These are phyloP conservation scores for Morpho helenor DNA, from an alignment of 2,888 invertebrate species.

Conservation along the genomic window DNA sequence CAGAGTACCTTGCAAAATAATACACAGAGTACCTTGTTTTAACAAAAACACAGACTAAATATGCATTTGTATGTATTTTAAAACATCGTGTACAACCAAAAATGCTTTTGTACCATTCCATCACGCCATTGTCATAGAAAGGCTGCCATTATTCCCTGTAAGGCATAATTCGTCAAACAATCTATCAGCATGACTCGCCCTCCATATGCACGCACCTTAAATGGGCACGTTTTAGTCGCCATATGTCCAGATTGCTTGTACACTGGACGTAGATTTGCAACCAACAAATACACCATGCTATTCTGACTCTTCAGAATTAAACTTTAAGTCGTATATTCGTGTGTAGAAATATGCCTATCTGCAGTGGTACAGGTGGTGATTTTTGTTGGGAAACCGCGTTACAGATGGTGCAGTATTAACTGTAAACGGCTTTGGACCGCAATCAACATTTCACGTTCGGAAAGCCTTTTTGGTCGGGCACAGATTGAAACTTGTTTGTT, in stretches of 20 bases:
- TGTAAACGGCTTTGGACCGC: slow-evolving; percentile 54
- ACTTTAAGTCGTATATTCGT: slow-evolving; percentile 16
- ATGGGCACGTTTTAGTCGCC: slow-evolving; percentile 63
- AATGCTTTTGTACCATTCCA: slow-evolving; percentile 12
- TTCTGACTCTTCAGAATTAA: slow-evolving; percentile 12
- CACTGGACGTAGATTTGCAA: slow-evolving; percentile 13
- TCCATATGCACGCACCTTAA: slow-evolving; percentile 56
- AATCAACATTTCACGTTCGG: slow-evolving; percentile 53
- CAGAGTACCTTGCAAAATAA: no score
- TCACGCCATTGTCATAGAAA: slow-evolving; percentile 33
- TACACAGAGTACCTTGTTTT: no score
- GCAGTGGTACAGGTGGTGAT: slow-evolving; percentile 5
- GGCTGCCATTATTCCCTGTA: slow-evolving; percentile 38
- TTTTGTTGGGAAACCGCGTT: slow-evolving; percentile 43
- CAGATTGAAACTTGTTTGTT: slow-evolving; percentile 30
- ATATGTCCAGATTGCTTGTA: slow-evolving; percentile 50
- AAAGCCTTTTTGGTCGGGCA: slow-evolving; percentile 31
- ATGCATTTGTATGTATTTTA: no score
- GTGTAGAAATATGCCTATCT: slow-evolving; percentile 2
- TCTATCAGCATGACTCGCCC: slow-evolving; percentile 41
- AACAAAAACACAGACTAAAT: no score
- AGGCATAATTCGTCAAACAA: slow-evolving; percentile 49
- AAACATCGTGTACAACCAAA: background rate
- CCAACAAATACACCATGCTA: slow-evolving; percentile 15
- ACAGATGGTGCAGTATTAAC: slow-evolving; percentile 61